A percentile compares a stretch with the other conserved stretches of the same genome.
phyloP scores from a whole-genome alignment of 2,888 invertebrate species.

The Camponotus fellah region DNA sequence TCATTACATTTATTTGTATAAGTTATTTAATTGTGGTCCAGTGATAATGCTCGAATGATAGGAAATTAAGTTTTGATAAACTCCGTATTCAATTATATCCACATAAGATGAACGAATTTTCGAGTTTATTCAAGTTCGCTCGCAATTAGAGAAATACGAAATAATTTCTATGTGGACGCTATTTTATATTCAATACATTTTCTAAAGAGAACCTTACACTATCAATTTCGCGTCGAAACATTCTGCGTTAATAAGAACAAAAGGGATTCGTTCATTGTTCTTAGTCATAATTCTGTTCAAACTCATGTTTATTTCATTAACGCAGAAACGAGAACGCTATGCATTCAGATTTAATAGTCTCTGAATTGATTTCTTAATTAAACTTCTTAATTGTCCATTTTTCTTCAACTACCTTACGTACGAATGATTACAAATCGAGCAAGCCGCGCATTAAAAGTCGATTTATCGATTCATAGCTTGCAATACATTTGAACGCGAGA shows the following conservation, averaged over 20 bases:
- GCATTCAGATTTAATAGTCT: constrained; percentile 2
- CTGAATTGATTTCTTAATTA: constrained; percentile 27
- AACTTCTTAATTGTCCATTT: background rate
- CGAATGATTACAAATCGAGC: background rate
- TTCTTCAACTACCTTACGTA: background rate
- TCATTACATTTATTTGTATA: constrained; percentile 3
- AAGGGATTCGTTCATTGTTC: background rate
- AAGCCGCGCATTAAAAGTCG: background rate
- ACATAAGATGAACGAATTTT: background rate
- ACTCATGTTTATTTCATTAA: constrained; percentile 13
- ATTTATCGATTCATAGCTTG: background rate
- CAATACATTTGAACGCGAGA: background rate
- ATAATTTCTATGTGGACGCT: background rate
- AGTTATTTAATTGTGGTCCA: background rate
- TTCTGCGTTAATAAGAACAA: constrained; percentile 3
- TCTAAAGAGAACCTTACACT: background rate
- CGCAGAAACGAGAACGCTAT: background rate
- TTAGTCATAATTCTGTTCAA: background rate
- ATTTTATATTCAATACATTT: background rate
- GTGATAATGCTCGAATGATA: background rate
- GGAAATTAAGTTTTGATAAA: background rate
- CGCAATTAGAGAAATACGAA: constrained; percentile 12
- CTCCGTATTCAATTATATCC: background rate
- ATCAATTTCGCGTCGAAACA: background rate
- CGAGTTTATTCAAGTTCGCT: background rate